phyloP scores from a whole-genome alignment of 2,797 vertebrate genomes.

The Myiotriccus ornatus region DNA sequence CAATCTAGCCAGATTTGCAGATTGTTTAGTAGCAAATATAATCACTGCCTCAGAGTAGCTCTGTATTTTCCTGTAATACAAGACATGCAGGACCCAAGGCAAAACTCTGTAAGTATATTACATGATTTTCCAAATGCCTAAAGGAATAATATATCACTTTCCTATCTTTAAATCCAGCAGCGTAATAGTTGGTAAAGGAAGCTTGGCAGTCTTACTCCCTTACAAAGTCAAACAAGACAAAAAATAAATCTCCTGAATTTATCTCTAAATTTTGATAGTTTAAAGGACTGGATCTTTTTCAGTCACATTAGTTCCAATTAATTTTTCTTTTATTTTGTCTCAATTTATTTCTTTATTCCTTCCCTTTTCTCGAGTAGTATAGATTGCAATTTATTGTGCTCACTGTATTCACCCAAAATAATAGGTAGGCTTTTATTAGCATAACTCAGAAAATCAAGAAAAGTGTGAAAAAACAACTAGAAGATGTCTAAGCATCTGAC shows the following conservation, averaged over 20 bases:
- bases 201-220: neutral
- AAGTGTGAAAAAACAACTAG: neutral
- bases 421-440: neutral
- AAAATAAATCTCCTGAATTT: neutral
- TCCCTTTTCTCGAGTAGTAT: neutral
- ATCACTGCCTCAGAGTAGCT: neutral
- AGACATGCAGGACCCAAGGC: neutral
- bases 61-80: neutral
- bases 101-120: neutral
- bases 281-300: neutral
- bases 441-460: neutral
- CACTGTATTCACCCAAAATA: neutral
- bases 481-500: neutral
- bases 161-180: neutral
- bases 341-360: neutral
- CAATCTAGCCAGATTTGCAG: neutral
- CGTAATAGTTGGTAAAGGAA: neutral
- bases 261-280: fast-evolving
- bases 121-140: neutral
- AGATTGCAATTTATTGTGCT: neutral
- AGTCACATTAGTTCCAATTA: neutral
- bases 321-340: neutral
- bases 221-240: neutral
- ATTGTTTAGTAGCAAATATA: neutral
- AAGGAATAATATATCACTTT: neutral